Base-by-base conservation (phyloP, 2,797 vertebrate genomes). In the Leucoraja ocellata region DNA sequence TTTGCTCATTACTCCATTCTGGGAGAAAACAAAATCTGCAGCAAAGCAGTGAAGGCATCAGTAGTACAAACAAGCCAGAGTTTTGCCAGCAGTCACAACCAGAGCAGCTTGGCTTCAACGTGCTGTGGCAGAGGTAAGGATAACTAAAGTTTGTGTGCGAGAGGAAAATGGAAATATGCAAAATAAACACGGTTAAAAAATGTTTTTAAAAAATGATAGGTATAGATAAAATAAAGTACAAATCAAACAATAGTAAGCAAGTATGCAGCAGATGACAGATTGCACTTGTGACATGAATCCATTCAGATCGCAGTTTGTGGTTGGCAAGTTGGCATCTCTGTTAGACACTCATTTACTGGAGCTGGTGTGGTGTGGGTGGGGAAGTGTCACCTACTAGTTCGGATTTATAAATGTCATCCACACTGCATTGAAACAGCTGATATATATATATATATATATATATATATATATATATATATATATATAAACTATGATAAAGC, bases 351-450 rank as follows among this genome's bases (percentile, higher is more conserved):
- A 54, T 84, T 84, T 84, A 84, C 81, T 25, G 90, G 21, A n/a
- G 46, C 74, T 46, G 32, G 36, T 7, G 8, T 6, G 28, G 83
- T 61, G 28, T 28, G 58, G 13, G 54, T 16, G 46, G 36, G 9
- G 13, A 73, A 74, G 68, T 74, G 68, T 76, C 71, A 92, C 46
- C 54, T n/a, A 92, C 36, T 16, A 54, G 0, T 74, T 76, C 39
- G n/a, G 68, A 92, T 46, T 92, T 74, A 74, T 14, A 92, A 92
- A 92, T 23, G 39, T 46, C 90, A 92, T 92, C 58, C 25, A 16
- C 71, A 92, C 71, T 54, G 39, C 36, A 92, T n/a, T 76, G 68
- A 92, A 73, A 76, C 39, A 54, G 25, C 21, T 74, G 36, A 32
- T 25, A 84, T 63, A 86, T 25, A 86, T 32, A 65, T n/a, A 84